Base-by-base conservation (phyloP, 2,888 invertebrate genomes). In the Anarsia innoxiella region DNA sequence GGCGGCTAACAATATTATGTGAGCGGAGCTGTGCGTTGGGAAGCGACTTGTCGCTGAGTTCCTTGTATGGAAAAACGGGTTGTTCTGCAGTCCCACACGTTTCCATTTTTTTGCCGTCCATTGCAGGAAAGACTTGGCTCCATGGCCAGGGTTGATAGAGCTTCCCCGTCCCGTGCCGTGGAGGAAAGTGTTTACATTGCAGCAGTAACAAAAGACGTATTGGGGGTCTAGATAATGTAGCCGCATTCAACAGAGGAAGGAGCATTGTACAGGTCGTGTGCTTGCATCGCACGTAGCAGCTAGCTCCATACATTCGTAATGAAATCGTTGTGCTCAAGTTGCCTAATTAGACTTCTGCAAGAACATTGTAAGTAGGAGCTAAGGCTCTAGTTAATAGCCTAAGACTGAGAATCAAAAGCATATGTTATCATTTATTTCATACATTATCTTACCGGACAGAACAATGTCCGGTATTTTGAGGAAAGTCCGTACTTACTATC, bases 31-130 rank as follows among this genome's bases (percentile, higher is more conserved):
- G 77, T 80, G 73, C 77, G 76, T 74, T 74, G 80, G 77, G 79
- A 76, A 75, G 76, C 77, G 71, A 69, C 66, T 72, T 71, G 74
- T 69, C 71, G 68, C 66, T 62, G 67, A 69, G 71, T 59, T 58
- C 84, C 83, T 66, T 83, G 80, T 84, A 84, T 72, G 84, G 84
- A 56, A 72, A 79, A 79, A 82, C 84, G 72, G 71, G 83, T 84
- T 77, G 78, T 72, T 71, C 76, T 68, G 74, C 77, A 73, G 77
- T 80, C 79, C 82, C 82, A 82, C 83, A 83, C 83, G 83, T 82
- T 68, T 67, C 63, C 67, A 75, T 76, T 84, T 84, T 84, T 25
- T 84, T 83, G 82, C 72, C 65, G 66, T 59, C 57, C 66, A 53
- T 54, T 75, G 70, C 71, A 69, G 72, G 74, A 73, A 77, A 76